Evolutionary conservation across 2,888 invertebrate genomes (phyloP), one percentile per base, ranked within the genome.

Genomic region (Scrobipalpa costella): DNA sequence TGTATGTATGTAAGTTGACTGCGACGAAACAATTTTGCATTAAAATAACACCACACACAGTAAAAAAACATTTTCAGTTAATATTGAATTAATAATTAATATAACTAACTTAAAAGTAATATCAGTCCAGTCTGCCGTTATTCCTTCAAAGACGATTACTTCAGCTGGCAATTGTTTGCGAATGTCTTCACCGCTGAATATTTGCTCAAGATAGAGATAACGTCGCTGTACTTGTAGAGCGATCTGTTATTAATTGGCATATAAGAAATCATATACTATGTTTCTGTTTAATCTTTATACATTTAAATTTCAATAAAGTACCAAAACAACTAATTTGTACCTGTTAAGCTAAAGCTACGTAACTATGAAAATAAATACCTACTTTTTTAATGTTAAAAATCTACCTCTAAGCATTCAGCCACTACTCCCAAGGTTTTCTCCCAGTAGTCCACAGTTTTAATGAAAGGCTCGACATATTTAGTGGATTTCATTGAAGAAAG

Each of bases 401-500:
- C 67, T 76, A 94, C 93, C 87, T 98, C 98, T 52, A 97, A 92
- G 61, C 95, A 95, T 84, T 98, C 98, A 66, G 95, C 93, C 8
- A 98, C 94, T 67, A 95, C 95, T 2, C 97, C 96, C 64, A 98
- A 86, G 0, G 95, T 94, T 73, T 95, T 94, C 83, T 98, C 98
- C 97, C 97, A 97, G 77, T 94, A 94, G 77, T 97, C 96, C 0
- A 97, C 97, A 78, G 95, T 94, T 76, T 94, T 93, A 50, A 95
- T 94, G 80, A 98, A 98, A 0, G 97, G 96, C 77, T 97, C 96
- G 0, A 97, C 97, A 84, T 95, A 96, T 76, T 95, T 93, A 0
- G 97, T 97, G 0, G 97, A 95, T 82, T 98, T 98, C 96, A 98
- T 97, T 0, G 95, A 94, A 0, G 96, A 95, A 57, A 98, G 88